Conservation (phyloP, 2,113 vertebrate species). For the Epinephelus fuscoguttatus region DNA sequence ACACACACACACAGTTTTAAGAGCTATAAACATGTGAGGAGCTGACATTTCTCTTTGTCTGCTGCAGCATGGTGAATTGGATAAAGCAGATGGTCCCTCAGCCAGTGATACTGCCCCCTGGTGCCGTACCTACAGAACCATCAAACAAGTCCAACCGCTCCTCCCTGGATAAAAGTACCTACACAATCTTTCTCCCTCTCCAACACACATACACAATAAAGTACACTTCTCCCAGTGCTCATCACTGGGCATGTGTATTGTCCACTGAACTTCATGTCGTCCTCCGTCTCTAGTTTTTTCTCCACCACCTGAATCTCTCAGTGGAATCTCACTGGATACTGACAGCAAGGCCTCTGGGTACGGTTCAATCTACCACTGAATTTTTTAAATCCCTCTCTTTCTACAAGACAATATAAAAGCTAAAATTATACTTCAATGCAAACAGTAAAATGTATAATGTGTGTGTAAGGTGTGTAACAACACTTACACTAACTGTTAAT, state of each 20-base stretch:
- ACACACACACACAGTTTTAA: background rate
- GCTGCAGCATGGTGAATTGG: constrained; percentile 81
- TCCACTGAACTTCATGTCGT: background rate
- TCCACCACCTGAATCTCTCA: constrained; percentile 83
- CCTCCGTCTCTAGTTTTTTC: constrained; percentile 72
- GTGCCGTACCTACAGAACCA: constrained; percentile 43
- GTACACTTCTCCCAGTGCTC: background rate
- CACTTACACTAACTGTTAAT: background rate
- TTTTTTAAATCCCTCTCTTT: background rate
- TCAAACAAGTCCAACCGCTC: constrained; percentile 53
- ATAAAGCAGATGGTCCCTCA: constrained; percentile 84
- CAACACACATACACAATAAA: background rate
- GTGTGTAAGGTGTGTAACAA: no score
- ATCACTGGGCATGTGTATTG: background rate
- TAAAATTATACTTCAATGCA: background rate
- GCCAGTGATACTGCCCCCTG: constrained; percentile 69
- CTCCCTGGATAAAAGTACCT: constrained; percentile 81
- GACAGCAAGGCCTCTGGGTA: constrained; percentile 72
- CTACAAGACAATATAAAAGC: background rate
- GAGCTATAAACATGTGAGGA: no score
- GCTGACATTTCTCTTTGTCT: background rate
- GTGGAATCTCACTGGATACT: constrained; percentile 78
- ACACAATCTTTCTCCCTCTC: background rate
- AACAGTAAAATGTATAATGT: background rate
- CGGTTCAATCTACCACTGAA: background rate